Evolutionary conservation across 2,797 vertebrate genomes (phyloP), one percentile per base, ranked within the genome.

Genomic region (Furcifer pardalis): DNA sequence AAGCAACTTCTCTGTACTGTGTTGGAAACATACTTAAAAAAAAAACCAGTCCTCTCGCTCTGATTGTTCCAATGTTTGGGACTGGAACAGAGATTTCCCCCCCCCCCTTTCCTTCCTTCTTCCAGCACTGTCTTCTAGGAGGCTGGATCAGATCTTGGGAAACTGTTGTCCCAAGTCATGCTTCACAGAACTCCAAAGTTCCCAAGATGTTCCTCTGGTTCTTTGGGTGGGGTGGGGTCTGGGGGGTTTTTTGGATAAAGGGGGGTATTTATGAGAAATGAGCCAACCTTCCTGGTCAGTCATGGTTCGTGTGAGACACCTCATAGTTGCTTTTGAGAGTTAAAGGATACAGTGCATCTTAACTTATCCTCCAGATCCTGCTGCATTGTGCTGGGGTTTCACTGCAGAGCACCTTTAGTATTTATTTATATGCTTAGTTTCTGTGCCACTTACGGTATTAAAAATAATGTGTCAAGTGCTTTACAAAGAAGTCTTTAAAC

Each of bases 1-100:
- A 19, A 56, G 52, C 52, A 56, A 21, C 19, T 19, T 56, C 21
- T 56, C 52, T 56, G 52, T 56, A 19, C 52, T 56, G 17, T 56
- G 10, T 19, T 56, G 52, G 52, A 56, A 56, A 15, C 52, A 19
- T 21, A 19, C 52, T 56, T 56, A 5, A 49, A 49, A 52, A 56
- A 56, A 56, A 56, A 88, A 66, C 37, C 62, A 60, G 44, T 82
- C 63, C 79, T 74, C 44, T 49, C 35, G 40, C 25, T 21, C 78
- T 42, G 79, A 52, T 42, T 73, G 25, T 6, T 40, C 46, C 65
- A 37, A 69, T 32, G 86, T 79, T 59, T 35, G 8, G 3, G 42
- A 32, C 59, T 44, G 37, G n/a, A 71, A 30, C 7, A 25, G 56
- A 71, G 35, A 30, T 46, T 46, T 71, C 60, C 19, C 35, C 7